Conservation (phyloP, 2,113 vertebrate genomes). For the Alethe diademata region DNA sequence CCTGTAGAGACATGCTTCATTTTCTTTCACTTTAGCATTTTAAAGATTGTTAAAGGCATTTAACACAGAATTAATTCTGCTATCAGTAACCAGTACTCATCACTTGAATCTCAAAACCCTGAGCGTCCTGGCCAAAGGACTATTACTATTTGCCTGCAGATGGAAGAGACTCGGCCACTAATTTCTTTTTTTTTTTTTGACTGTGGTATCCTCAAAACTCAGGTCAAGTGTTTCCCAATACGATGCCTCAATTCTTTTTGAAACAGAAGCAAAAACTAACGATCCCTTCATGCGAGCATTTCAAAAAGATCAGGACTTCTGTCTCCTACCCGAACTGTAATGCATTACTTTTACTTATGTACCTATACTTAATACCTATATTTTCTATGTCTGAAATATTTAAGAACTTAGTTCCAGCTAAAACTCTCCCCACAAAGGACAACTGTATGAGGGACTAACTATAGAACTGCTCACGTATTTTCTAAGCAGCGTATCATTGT, state of each 20-base stretch:
- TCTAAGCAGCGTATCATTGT: background rate
- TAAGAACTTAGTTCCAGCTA: background rate
- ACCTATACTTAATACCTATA: background rate
- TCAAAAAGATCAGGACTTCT: background rate
- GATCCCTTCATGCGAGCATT: background rate
- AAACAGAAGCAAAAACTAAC: background rate
- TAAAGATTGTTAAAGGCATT: background rate
- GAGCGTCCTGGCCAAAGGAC: background rate
- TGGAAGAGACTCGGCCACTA: background rate
- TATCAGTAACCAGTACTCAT: background rate
- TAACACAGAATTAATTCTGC: background rate
- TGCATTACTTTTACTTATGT: background rate
- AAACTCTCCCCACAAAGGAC: background rate
- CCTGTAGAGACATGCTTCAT: accelerated
- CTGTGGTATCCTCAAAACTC: background rate
- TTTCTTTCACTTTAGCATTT: background rate
- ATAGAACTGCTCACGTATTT: background rate
- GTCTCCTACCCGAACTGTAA: background rate
- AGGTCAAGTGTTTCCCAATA: background rate
- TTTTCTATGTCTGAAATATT: background rate
- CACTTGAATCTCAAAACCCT: background rate
- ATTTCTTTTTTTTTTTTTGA: background rate
- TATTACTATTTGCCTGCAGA: background rate
- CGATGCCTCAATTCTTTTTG: background rate
- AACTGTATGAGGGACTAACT: background rate